phyloP scores from a whole-genome alignment of 2,113 vertebrate species.

The Campylomormyrus numenius region DNA sequence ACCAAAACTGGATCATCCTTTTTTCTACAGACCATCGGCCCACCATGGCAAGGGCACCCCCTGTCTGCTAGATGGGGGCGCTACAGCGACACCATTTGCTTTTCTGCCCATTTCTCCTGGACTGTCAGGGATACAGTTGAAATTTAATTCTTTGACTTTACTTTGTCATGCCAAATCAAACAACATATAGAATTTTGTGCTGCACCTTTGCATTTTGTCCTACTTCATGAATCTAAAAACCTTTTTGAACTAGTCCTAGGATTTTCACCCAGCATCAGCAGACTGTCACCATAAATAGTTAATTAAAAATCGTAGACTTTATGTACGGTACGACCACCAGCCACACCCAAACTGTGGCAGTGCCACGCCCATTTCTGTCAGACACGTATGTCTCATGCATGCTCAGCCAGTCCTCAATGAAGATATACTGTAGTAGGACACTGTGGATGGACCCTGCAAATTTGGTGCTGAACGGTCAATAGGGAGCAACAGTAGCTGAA shows the following conservation, averaged over 20 bases:
- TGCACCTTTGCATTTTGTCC: background rate
- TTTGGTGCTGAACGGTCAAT: background rate
- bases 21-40: background rate
- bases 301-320: background rate
- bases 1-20: background rate
- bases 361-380: background rate
- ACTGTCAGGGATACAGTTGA: background rate
- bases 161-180: background rate
- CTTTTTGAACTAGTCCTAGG: background rate
- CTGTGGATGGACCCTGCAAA: background rate
- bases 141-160: background rate
- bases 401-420: background rate
- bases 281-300: background rate
- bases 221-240: background rate
- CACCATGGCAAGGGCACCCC: background rate
- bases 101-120: background rate
- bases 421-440: background rate
- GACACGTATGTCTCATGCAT: background rate
- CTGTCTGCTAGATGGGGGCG: background rate
- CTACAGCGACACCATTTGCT: background rate
- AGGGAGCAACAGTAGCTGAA: background rate
- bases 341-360: background rate
- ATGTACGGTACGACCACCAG: background rate
- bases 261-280: background rate
- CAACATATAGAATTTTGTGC: background rate